phyloP scores from a whole-genome alignment of 2,888 invertebrate species.

The Chalcis sispes region DNA sequence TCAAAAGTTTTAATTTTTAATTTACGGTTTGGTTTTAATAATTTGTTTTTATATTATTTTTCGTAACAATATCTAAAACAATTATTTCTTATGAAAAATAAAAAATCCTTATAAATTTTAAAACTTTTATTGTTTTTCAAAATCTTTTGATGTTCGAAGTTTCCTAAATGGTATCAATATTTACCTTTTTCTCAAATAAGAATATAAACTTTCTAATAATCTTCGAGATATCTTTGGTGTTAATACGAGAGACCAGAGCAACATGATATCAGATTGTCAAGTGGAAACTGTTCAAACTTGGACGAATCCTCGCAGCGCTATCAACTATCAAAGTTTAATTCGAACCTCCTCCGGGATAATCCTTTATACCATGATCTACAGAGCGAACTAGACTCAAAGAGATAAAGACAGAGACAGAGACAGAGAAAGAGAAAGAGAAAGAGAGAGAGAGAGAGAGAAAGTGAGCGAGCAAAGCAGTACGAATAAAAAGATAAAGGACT shows the following conservation, averaged over 20 bases:
- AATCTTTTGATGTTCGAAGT: too few relatives aligned
- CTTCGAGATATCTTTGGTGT: background rate
- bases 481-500: too few relatives aligned
- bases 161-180: too few relatives aligned
- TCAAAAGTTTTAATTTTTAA: too few relatives aligned
- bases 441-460: background rate
- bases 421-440: background rate
- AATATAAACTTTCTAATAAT: conserved; percentile 9
- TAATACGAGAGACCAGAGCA: background rate
- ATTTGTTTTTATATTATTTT: too few relatives aligned
- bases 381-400: background rate
- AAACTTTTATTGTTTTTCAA: too few relatives aligned
- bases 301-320: conserved; percentile 34
- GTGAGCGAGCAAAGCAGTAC: background rate
- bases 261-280: conserved; percentile 37
- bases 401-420: background rate
- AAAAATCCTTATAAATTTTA: too few relatives aligned
- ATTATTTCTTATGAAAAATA: too few relatives aligned
- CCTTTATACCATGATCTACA: conserved; percentile 17
- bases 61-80: too few relatives aligned
- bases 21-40: too few relatives aligned
- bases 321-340: conserved; percentile 45
- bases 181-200: background rate
- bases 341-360: conserved; percentile 19
- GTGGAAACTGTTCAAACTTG: conserved; percentile 37